Conservation (phyloP, 92 coral and sea anemone genomes). For the Actinostola sp. region DNA sequence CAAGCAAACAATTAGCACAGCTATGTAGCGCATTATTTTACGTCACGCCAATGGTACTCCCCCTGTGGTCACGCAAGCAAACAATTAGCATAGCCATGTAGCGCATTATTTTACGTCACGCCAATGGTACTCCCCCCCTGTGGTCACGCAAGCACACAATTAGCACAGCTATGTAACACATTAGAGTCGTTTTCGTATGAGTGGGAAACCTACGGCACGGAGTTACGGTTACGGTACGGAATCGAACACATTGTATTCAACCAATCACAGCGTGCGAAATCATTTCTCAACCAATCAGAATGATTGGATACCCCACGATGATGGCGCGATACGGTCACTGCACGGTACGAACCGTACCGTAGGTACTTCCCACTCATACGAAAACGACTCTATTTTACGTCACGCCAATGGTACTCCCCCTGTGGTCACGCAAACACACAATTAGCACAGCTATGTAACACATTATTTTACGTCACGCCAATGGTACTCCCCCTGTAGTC, state of each 20-base stretch:
- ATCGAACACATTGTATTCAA: too few relatives aligned
- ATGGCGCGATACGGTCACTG: too few relatives aligned
- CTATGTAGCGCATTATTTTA: neutral
- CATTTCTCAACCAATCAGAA: too few relatives aligned
- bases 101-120: neutral
- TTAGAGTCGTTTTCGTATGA: too few relatives aligned
- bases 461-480: neutral
- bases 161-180: neutral
- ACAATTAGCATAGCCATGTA: neutral
- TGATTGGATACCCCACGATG: too few relatives aligned
- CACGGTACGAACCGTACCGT: too few relatives aligned
- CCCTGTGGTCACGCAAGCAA: neutral
- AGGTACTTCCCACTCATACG: too few relatives aligned
- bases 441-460: neutral
- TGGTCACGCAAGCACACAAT: neutral
- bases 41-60: neutral
- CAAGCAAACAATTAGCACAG: neutral
- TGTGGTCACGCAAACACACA: constrained; percentile 18
- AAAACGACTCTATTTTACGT: too few relatives aligned
- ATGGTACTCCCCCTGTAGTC: neutral
- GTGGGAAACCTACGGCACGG: too few relatives aligned
- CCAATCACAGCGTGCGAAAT: too few relatives aligned
- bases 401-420: constrained; percentile 99
- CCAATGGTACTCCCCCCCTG: constrained; percentile 53
- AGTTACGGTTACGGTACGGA: too few relatives aligned